Conservation (phyloP, 1,140 invertebrate genomes). For the Oscheius sp. region DNA sequence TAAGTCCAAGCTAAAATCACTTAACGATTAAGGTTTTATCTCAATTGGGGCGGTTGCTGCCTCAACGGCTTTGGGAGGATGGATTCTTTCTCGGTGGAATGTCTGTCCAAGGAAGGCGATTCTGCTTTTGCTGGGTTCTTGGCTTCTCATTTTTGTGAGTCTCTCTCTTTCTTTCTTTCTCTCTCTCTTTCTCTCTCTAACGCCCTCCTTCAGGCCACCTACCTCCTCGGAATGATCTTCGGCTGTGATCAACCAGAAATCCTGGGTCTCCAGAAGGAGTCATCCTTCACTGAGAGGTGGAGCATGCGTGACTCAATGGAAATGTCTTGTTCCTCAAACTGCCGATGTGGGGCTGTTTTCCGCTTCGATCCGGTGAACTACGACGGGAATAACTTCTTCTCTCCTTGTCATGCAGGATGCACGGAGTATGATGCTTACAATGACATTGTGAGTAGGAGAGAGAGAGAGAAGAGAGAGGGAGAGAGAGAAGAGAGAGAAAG, state of each 20-base stretch:
- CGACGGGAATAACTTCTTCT: constrained; percentile 30
- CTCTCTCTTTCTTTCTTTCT: not conserved
- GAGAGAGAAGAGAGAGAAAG: too few species aligned
- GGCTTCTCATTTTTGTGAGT: constrained; percentile 25
- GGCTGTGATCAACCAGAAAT: constrained; percentile 32
- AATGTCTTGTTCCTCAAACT: not conserved
- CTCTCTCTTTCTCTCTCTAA: not conserved
- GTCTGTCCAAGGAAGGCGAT: constrained; percentile 22
- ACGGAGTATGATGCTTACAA: constrained; percentile 11
- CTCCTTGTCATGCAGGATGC: constrained; percentile 37
- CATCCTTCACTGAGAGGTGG: constrained; percentile 17
- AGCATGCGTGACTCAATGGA: not conserved
- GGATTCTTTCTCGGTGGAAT: constrained; percentile 28
- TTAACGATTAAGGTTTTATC: constrained; percentile 24
- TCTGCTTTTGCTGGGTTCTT: constrained; percentile 24
- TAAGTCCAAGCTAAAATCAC: too few species aligned
- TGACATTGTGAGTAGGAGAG: constrained; percentile 20
- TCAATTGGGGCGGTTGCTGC: constrained; percentile 32
- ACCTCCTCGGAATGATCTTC: constrained; percentile 30
- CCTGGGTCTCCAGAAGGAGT: constrained; percentile 13
- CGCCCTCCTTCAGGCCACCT: not conserved
- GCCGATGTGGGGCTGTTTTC: constrained; percentile 13
- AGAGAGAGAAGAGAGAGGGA: too few species aligned
- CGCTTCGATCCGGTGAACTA: constrained; percentile 21
- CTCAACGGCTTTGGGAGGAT: constrained; percentile 32